Evolutionary conservation across 2,113 vertebrate species (phyloP).

Genomic region (Willisornis vidua): DNA sequence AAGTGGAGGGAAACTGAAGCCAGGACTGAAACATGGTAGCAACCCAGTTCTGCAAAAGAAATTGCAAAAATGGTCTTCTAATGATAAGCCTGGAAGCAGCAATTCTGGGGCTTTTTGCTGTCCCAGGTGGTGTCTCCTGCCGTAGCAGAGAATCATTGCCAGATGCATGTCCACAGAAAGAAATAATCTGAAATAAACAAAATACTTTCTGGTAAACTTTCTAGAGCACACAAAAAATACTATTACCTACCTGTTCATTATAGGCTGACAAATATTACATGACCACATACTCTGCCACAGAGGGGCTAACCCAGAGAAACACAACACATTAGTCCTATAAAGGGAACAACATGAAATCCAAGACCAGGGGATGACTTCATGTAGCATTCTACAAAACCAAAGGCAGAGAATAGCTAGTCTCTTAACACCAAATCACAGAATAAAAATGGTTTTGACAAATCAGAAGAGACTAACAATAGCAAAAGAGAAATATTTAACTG

Average conservation of each 20-base stretch:
- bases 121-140: not conserved
- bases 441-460: not conserved
- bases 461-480: not conserved
- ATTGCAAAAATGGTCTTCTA: not conserved
- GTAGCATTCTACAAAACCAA: not conserved
- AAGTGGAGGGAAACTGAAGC: not conserved
- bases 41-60: not conserved
- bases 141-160: not conserved
- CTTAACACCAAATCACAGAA: not conserved
- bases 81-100: not conserved
- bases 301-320: not conserved
- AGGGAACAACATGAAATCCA: not conserved
- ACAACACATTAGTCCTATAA: not conserved
- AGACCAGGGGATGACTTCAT: not conserved
- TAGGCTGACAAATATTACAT: not conserved
- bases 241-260: not conserved
- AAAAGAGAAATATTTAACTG: not conserved
- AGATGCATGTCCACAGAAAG: not conserved
- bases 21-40: not conserved
- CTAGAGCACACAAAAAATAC: not conserved
- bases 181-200: not conserved
- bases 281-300: not conserved
- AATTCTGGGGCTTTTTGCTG: not conserved
- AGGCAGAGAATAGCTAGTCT: not conserved
- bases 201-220: not conserved